Evolutionary conservation across 2,113 vertebrate species (phyloP).

Genomic region (Misgurnus anguillicaudatus): DNA sequence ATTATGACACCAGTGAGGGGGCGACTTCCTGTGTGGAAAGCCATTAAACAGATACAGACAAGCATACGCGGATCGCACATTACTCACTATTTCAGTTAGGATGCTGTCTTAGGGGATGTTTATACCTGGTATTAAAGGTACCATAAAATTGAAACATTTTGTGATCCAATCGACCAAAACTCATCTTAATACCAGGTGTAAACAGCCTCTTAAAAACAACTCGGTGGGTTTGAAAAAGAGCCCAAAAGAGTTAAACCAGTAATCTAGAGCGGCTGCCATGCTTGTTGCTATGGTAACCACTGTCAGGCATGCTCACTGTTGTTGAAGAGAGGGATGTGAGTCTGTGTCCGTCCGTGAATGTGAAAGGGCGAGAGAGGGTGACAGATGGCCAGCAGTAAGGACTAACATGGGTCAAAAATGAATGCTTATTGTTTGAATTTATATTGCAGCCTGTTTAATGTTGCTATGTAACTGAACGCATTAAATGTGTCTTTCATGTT

Average conservation of each 20-base stretch:
- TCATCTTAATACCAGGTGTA: too few relatives aligned
- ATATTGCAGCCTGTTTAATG: background rate
- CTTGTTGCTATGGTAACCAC: slow-evolving; percentile 20
- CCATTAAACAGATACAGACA: background rate
- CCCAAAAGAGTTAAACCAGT: background rate
- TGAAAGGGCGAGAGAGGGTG: slow-evolving; percentile 5
- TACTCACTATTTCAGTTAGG: background rate
- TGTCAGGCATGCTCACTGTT: background rate
- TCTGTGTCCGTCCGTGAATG: slow-evolving; percentile 3
- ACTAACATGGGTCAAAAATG: background rate
- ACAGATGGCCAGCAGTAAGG: slow-evolving; percentile 30
- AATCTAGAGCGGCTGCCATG: slow-evolving; percentile 3
- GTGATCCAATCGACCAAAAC: too few relatives aligned
- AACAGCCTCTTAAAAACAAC: too few relatives aligned
- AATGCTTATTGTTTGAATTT: background rate
- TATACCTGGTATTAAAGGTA: too few relatives aligned
- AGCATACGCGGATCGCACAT: background rate
- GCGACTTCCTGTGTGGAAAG: slow-evolving; percentile 19
- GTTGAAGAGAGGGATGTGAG: slow-evolving; percentile 7
- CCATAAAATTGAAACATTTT: too few relatives aligned
- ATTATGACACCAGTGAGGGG: background rate
- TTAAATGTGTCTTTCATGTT: background rate
- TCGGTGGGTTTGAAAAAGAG: background rate
- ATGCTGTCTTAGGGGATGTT: background rate
- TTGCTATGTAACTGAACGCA: background rate